These are phyloP conservation scores for Myiozetetes cayanensis DNA, from an alignment of 2,113 vertebrate species.

Conservation along the genomic window DNA sequence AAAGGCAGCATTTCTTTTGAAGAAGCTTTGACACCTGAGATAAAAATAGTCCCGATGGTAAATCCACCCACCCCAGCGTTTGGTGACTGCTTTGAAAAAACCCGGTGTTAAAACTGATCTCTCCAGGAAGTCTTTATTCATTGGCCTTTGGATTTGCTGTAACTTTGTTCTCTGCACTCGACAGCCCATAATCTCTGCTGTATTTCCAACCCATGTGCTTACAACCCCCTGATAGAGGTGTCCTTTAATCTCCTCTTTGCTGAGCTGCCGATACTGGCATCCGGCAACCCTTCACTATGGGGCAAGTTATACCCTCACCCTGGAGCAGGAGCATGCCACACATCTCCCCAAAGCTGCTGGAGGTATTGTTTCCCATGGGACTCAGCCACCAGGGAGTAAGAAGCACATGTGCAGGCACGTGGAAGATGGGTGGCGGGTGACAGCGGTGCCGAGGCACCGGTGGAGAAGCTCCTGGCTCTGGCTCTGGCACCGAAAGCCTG, in stretches of 20 bases:
- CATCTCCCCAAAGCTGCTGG: background rate
- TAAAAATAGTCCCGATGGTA: background rate
- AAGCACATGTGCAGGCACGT: fast-evolving
- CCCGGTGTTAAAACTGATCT: background rate
- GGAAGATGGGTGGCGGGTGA: background rate
- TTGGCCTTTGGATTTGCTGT: background rate
- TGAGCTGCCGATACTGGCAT: fast-evolving
- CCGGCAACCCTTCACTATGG: fast-evolving
- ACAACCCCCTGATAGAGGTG: background rate
- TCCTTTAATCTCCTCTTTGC: background rate
- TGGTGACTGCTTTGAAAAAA: background rate
- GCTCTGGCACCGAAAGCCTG: background rate
- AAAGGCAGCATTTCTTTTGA: background rate
- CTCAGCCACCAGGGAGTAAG: fast-evolving
- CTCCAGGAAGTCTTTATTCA: fast-evolving
- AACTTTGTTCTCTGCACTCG: fast-evolving
- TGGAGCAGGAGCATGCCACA: fast-evolving
- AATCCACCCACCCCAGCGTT: background rate
- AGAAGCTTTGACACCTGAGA: background rate
- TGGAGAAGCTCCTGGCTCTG: background rate
- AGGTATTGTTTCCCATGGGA: background rate
- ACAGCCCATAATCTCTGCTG: background rate
- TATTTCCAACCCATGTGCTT: background rate
- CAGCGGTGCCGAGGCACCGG: fast-evolving
- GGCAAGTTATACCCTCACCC: background rate